Base-by-base conservation (phyloP, 2,113 vertebrate genomes). In the Hassar affinis region DNA sequence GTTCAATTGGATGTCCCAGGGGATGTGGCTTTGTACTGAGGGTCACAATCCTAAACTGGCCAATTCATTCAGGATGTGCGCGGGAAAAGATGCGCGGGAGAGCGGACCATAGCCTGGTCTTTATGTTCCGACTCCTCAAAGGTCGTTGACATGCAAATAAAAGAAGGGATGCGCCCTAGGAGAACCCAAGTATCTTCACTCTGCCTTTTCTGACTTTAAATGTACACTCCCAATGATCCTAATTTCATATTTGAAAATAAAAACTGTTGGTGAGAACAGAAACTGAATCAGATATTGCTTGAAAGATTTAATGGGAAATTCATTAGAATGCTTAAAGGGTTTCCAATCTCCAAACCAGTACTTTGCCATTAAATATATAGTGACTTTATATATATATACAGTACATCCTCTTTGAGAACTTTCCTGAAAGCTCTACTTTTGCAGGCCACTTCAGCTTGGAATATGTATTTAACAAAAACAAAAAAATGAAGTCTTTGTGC, bases 31-130 rank as follows among this genome's bases (percentile, higher is more conserved):
- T 82, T 85, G 91, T 89, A 92, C 92, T 87, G 89, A 90, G 71
- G 91, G 93, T 95, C 94, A 92, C 84, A 74, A 64, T 85, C 85
- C 78, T 91, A 85, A 91, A 93, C 90, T 91, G 87, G 88, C 93
- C 92, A 92, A 94, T 94, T 88, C 86, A 57, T 89, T 82, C 89
- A 87, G 88, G 85, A 91, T 94, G 35, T 83, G 84, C 52, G 76
- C 61, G 79, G 90, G 89, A 90, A 92, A 89, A 87, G 87, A 61
- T 84, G 79, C 83, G 20, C 77, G 27, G 62, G 72, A 45, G 59
- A 35, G 3, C 6, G 7, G 14, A 30, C 42, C 15, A 45, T 27
- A 52, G 42, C 22, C n/a, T 38, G 1, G 7, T 51, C 47, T 82
- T 82, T 45, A 74, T 74, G 35, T 47, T 56, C 38, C 20, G 15